Conservation (phyloP, 2,113 vertebrate species). For the Heterotilapia buettikoferi region DNA sequence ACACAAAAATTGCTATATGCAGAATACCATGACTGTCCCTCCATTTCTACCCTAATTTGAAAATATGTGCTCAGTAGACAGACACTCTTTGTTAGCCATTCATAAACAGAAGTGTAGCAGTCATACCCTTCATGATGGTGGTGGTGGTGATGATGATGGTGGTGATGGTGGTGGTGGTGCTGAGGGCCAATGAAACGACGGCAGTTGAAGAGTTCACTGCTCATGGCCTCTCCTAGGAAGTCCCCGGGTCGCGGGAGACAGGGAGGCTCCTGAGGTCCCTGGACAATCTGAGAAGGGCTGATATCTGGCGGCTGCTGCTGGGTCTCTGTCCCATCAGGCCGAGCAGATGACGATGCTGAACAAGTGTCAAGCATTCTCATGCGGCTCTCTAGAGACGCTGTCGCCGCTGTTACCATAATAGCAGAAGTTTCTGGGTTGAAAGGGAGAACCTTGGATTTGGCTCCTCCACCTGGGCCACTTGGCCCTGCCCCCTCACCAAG, state of each 20-base stretch:
- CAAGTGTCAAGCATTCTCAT: conserved; percentile 88
- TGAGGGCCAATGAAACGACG: conserved; percentile 92
- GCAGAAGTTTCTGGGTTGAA: conserved; percentile 77
- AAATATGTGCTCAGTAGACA: not conserved
- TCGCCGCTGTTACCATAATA: conserved; percentile 43
- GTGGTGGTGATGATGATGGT: conserved; percentile 65
- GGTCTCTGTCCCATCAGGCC: conserved; percentile 75
- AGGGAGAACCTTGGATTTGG: conserved; percentile 77
- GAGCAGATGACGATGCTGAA: conserved; percentile 67
- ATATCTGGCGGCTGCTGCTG: conserved; percentile 69
- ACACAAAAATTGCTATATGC: not conserved
- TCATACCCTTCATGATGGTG: conserved; percentile 87
- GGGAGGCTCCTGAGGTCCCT: conserved; percentile 85
- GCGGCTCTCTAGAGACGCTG: conserved; percentile 75
- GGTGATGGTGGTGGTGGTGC: conserved; percentile 93
- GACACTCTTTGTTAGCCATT: not conserved
- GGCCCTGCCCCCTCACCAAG: conserved; percentile 74
- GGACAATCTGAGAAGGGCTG: conserved; percentile 78
- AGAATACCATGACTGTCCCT: not conserved
- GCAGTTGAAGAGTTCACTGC: conserved; percentile 93
- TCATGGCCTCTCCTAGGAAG: conserved; percentile 92
- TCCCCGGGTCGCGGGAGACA: conserved; percentile 85
- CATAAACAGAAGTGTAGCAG: not conserved
- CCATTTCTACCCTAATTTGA: not conserved
- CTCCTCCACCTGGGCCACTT: conserved; percentile 49